Percentiles rank a stretch among this genome's conserved stretches.
Conservation (phyloP, 2,888 invertebrate genomes). For the Drepanosiphum platanoidis region DNA sequence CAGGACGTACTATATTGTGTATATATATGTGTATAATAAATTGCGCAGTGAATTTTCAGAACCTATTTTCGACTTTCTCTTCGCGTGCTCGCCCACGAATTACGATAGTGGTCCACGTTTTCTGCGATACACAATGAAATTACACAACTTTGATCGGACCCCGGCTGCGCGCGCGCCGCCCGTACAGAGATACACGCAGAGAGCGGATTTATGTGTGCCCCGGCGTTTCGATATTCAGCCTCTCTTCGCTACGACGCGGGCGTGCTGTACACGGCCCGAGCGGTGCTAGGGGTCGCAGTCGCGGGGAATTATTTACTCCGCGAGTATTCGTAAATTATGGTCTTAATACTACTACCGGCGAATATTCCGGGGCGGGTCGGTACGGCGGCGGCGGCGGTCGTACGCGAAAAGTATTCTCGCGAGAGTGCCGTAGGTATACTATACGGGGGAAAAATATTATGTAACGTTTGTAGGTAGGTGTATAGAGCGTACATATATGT, state of each 20-base stretch:
- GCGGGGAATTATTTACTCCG: constrained; percentile 15
- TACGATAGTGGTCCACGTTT: too few relatives aligned
- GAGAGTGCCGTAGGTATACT: background rate
- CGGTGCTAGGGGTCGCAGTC: background rate
- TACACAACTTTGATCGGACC: background rate
- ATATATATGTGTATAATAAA: too few relatives aligned
- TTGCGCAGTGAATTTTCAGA: background rate
- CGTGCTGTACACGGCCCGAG: too few relatives aligned
- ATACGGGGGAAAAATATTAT: too few relatives aligned
- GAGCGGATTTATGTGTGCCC: background rate
- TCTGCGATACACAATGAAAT: constrained; percentile 11
- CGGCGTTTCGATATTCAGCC: constrained; percentile 10
- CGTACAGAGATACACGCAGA: too few relatives aligned
- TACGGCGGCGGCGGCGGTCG: too few relatives aligned
- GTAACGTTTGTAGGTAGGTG: too few relatives aligned
- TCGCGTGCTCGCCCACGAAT: background rate
- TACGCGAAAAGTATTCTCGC: constrained; percentile 20
- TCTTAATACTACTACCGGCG: constrained; percentile 19
- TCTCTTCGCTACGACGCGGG: too few relatives aligned
- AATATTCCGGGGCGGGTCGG: background rate
- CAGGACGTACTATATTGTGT: background rate
- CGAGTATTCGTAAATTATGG: constrained; percentile 14
- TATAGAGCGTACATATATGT: too few relatives aligned
- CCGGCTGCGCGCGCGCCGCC: too few relatives aligned
- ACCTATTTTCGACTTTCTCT: background rate